Evolutionary conservation across 2,888 invertebrate genomes (phyloP).

Genomic region (Cantharis lateralis): DNA sequence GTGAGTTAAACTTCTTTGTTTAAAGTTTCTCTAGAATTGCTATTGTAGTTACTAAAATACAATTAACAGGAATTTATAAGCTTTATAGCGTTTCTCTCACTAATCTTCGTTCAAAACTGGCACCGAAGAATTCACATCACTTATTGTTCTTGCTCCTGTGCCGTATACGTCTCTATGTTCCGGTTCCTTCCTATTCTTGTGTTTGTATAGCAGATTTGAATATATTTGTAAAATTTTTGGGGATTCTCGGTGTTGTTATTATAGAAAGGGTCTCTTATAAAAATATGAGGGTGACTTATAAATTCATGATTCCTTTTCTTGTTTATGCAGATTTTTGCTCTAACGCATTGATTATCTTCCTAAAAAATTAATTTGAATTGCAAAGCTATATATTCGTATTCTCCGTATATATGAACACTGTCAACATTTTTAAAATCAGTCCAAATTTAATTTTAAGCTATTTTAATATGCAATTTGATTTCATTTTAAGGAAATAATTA

Average conservation of each 20-base stretch:
- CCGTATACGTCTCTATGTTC: conserved; percentile 29
- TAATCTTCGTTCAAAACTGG: conserved; percentile 31
- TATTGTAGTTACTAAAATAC: conserved; percentile 30
- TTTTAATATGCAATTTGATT: not conserved
- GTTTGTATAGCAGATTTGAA: conserved; percentile 28
- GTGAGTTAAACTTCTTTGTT: conserved; percentile 29
- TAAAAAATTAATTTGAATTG: conserved; percentile 19
- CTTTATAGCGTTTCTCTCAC: conserved; percentile 31
- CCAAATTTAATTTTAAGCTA: not conserved
- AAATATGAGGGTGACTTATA: conserved; percentile 25
- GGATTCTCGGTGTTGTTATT: conserved; percentile 21
- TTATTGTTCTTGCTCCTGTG: conserved; percentile 30
- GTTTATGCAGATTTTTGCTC: conserved; percentile 18
- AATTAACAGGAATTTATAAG: conserved; percentile 33
- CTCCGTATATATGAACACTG: not conserved
- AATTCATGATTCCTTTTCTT: conserved; percentile 24
- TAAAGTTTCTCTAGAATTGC: conserved; percentile 26
- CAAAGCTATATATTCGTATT: not conserved
- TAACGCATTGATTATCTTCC: conserved; percentile 14
- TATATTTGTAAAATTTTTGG: conserved; percentile 26
- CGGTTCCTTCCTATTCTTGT: conserved; percentile 30
- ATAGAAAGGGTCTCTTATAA: conserved; percentile 25
- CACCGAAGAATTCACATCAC: conserved; percentile 28
- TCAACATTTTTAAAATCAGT: not conserved
- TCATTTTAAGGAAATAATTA: not conserved